phyloP scores from a whole-genome alignment of 2,113 vertebrate genomes.

The Lampris megalopsis region DNA sequence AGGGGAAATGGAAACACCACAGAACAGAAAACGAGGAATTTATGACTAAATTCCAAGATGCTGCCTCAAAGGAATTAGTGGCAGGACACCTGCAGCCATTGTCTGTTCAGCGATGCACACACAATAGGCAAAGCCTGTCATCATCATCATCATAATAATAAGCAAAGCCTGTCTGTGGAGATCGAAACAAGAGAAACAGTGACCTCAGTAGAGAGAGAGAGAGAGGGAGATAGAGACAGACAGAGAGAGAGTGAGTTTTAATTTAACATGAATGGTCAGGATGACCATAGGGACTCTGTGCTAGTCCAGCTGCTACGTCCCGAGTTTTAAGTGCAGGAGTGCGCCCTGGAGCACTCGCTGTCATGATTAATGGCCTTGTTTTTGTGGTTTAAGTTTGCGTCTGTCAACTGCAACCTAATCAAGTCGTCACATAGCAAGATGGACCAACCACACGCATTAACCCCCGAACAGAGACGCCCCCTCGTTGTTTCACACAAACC shows the following conservation, averaged over 20 bases:
- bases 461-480: not conserved
- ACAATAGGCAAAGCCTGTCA: conserved; percentile 4
- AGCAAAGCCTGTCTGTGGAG: no score
- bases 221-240: not conserved
- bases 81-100: not conserved
- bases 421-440: conserved; percentile 34
- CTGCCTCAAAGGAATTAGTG: not conserved
- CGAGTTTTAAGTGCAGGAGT: conserved; percentile 2
- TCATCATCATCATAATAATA: no score
- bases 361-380: conserved; percentile 69
- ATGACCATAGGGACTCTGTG: conserved; percentile 3
- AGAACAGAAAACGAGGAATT: conserved; percentile 18
- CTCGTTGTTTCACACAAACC: not conserved
- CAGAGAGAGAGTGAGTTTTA: not conserved
- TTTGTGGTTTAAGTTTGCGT: conserved; percentile 73
- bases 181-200: conserved; percentile 1
- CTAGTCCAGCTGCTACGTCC: not conserved
- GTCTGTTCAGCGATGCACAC: conserved; percentile 31
- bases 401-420: conserved; percentile 71
- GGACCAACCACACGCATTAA: conserved; percentile 22
- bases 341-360: conserved; percentile 13
- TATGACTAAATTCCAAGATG: conserved; percentile 19
- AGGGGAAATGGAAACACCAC: not conserved
- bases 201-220: conserved; percentile 18
- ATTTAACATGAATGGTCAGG: not conserved